Conservation (phyloP, 2,797 vertebrate species). For the Monodelphis domestica region DNA sequence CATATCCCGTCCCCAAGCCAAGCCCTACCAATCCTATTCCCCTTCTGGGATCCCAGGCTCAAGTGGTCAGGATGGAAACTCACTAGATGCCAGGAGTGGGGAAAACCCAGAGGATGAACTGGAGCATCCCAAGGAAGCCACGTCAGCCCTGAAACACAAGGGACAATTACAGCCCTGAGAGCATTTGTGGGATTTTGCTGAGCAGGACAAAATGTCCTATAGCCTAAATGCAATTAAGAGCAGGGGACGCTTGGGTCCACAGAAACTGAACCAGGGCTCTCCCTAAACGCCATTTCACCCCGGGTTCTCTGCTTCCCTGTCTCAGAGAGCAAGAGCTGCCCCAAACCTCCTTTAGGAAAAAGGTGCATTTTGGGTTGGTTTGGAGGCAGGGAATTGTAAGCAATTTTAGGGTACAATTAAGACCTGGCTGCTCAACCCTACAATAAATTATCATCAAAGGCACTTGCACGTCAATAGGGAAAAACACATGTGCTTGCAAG, state of each 20-base stretch:
- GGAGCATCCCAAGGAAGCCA: conserved; percentile 23
- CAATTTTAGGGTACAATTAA: conserved; percentile 83
- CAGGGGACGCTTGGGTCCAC: conserved; percentile 43
- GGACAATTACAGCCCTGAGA: conserved; percentile 31
- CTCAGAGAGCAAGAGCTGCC: conserved; percentile 36
- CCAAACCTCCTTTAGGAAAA: conserved; percentile 68
- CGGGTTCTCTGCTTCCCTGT: conserved; percentile 44
- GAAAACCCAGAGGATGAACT: conserved; percentile 1
- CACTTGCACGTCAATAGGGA: conserved; percentile 79
- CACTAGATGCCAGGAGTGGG: conserved; percentile 22
- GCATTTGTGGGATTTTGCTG: conserved; percentile 50
- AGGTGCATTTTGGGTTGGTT: conserved; percentile 73
- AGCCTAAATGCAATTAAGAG: conserved; percentile 60
- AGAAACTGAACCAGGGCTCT: conserved; percentile 56
- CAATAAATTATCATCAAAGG: conserved; percentile 86
- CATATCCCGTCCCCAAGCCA: conserved; percentile 3
- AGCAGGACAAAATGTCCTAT: conserved; percentile 45
- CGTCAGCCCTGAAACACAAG: conserved; percentile 28
- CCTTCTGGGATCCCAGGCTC: neutral
- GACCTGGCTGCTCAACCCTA: conserved; percentile 80
- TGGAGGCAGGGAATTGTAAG: conserved; percentile 78
- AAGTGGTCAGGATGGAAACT: conserved; percentile 25
- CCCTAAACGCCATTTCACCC: conserved; percentile 6
- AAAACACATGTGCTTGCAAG: conserved; percentile 84
- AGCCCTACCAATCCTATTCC: neutral